A percentile compares a stretch with the other conserved stretches of the same genome.
These are phyloP conservation scores for Troides oblongomaculatus DNA, from an alignment of 2,888 invertebrate genomes.

Conservation along the genomic window DNA sequence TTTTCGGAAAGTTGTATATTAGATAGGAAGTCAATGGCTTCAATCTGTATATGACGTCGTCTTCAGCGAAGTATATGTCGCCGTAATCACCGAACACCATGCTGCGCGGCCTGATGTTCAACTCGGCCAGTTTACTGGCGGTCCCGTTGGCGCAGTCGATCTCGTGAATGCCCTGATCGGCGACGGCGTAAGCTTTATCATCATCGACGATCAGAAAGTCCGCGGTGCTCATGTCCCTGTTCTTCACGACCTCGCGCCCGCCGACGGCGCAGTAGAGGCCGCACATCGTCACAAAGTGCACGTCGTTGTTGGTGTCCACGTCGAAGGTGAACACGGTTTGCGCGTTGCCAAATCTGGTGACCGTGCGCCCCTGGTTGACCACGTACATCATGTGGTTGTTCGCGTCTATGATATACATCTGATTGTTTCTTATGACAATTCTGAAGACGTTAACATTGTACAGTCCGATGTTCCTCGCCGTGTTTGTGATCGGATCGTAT, in stretches of 20 bases:
- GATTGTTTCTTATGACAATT: conserved; percentile 62
- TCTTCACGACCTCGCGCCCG: conserved; percentile 56
- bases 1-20: conserved; percentile 55
- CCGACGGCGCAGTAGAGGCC: conserved; percentile 60
- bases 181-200: conserved; percentile 54
- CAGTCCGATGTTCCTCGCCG: conserved; percentile 57
- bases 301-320: conserved; percentile 57
- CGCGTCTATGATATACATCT: conserved; percentile 64
- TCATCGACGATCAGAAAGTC: conserved; percentile 59
- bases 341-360: conserved; percentile 50
- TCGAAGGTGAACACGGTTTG: conserved; percentile 65
- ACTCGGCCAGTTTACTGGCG: conserved; percentile 50
- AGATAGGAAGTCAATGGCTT: conserved; percentile 62
- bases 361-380: conserved; percentile 49
- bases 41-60: conserved; percentile 58
- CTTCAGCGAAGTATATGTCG: conserved; percentile 61
- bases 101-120: conserved; percentile 57
- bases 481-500: conserved; percentile 55
- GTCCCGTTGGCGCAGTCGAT: conserved; percentile 65
- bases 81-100: conserved; percentile 69
- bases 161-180: conserved; percentile 54
- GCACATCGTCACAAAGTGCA: conserved; percentile 65
- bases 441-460: conserved; percentile 69
- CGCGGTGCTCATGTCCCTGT: conserved; percentile 53
- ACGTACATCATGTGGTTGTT: conserved; percentile 68